Evolutionary conservation across 2,797 vertebrate genomes (phyloP).

Genomic region (Gastrophryne carolinensis): DNA sequence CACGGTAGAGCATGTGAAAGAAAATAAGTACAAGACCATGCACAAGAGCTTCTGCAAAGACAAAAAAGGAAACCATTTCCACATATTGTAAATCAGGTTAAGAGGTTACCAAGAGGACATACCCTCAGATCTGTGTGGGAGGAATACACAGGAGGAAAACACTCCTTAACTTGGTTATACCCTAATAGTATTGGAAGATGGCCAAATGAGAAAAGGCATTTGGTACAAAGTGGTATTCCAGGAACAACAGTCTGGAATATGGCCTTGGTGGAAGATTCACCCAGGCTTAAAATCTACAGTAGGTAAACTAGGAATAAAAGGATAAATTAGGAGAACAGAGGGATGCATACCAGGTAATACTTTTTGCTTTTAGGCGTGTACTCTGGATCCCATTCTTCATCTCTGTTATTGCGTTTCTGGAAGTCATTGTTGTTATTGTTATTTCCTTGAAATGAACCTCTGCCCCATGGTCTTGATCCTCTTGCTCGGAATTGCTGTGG

Average conservation of each 20-base stretch:
- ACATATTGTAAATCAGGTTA: neutral
- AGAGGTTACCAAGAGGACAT: neutral
- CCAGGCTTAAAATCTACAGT: neutral
- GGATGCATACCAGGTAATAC: slow-evolving; percentile 84
- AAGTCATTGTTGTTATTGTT: slow-evolving; percentile 76
- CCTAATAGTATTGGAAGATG: too few relatives aligned
- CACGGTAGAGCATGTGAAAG: neutral
- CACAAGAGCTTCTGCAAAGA: slow-evolving; percentile 6
- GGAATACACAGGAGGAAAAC: too few relatives aligned
- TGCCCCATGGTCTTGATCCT: slow-evolving; percentile 85
- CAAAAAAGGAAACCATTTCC: slow-evolving; percentile 4
- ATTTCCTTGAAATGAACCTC: slow-evolving; percentile 78
- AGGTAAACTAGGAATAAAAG: too few relatives aligned
- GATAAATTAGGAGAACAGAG: neutral
- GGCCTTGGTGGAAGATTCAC: neutral
- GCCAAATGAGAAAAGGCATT: neutral
- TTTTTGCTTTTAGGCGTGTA: slow-evolving; percentile 92
- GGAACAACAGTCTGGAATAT: neutral
- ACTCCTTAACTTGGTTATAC: too few relatives aligned
- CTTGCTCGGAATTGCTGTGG: slow-evolving; percentile 83
- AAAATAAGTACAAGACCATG: neutral
- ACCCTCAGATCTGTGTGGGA: too few relatives aligned
- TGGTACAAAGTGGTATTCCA: neutral
- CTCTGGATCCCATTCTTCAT: slow-evolving; percentile 91
- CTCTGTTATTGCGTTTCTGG: slow-evolving; percentile 72